These are phyloP conservation scores for Sarcophaga subvicina DNA, from an alignment of 2,888 invertebrate species.

Conservation along the genomic window DNA sequence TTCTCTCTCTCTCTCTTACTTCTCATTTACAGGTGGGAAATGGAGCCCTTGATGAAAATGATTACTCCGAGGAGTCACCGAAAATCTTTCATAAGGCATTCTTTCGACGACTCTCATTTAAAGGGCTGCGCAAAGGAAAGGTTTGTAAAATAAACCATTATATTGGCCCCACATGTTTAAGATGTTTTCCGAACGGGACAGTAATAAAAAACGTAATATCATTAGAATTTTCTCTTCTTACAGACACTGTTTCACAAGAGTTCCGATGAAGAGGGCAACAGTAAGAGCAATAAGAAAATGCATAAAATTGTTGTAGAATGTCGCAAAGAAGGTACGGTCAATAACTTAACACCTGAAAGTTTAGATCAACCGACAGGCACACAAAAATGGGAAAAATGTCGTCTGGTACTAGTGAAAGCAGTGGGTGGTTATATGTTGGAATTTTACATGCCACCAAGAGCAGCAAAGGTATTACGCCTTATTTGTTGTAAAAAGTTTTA, in stretches of 20 bases:
- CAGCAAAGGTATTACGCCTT: constrained; percentile 87
- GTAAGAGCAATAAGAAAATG: constrained; percentile 91
- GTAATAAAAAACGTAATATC: constrained; percentile 74
- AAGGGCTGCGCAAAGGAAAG: constrained; percentile 92
- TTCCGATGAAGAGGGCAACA: constrained; percentile 87
- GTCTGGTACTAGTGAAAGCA: constrained; percentile 94
- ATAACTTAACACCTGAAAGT: constrained; percentile 96
- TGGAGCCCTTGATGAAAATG: constrained; percentile 84
- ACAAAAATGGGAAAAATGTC: constrained; percentile 97
- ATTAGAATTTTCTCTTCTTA: constrained; percentile 79
- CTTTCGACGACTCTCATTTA: constrained; percentile 93
- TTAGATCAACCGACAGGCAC: constrained; percentile 90
- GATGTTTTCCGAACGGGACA: constrained; percentile 50
- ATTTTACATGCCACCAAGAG: constrained; percentile 97
- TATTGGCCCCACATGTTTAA: not conserved
- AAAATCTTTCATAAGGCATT: constrained; percentile 92
- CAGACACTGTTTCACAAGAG: constrained; percentile 93
- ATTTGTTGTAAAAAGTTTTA: not conserved
- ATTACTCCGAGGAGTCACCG: constrained; percentile 90
- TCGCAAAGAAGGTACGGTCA: constrained; percentile 96
- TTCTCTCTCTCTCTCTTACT: not conserved
- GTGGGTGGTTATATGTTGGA: constrained; percentile 96
- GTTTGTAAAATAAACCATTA: constrained; percentile 80
- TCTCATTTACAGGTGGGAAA: constrained; percentile 74
- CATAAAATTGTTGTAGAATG: constrained; percentile 97